Evolutionary conservation across 2,113 vertebrate species (phyloP).

Genomic region (Colistium nudipinnis): DNA sequence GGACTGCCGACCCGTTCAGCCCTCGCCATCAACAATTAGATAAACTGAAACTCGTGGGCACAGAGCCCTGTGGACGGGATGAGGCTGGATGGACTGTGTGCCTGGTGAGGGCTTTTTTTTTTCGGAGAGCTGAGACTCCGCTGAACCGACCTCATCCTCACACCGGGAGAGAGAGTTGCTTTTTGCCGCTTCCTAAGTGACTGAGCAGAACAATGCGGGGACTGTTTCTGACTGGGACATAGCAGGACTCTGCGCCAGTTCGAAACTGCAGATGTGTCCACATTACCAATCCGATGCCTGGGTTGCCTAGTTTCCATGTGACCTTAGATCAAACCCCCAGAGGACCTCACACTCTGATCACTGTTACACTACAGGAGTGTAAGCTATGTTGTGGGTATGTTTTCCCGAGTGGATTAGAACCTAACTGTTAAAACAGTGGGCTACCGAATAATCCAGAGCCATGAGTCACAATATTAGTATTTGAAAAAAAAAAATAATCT

Average conservation of each 20-base stretch:
- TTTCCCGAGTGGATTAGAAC: slow-evolving; percentile 49
- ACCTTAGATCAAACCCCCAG: slow-evolving; percentile 70
- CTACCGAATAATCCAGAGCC: slow-evolving; percentile 68
- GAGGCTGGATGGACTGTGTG: slow-evolving; percentile 50
- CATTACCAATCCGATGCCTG: slow-evolving; percentile 67
- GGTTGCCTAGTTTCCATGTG: slow-evolving; percentile 77
- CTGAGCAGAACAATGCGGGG: slow-evolving; percentile 20
- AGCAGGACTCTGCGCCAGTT: slow-evolving; percentile 37
- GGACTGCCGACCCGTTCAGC: slow-evolving; percentile 31
- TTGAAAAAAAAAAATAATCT: slow-evolving; percentile 26
- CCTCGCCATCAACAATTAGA: slow-evolving; percentile 35
- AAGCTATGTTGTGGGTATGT: slow-evolving; percentile 23
- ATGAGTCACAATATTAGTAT: slow-evolving; percentile 35
- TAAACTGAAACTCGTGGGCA: slow-evolving; percentile 28
- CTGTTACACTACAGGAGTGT: slow-evolving; percentile 49
- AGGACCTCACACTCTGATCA: slow-evolving; percentile 53
- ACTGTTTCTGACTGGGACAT: slow-evolving; percentile 30
- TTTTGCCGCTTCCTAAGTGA: slow-evolving; percentile 49
- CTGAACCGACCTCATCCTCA: slow-evolving; percentile 51
- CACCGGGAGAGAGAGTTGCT: slow-evolving; percentile 50
- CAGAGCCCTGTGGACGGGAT: slow-evolving; percentile 35
- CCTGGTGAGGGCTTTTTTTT: slow-evolving; percentile 28
- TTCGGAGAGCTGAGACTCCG: slow-evolving; percentile 26
- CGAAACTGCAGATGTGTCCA: slow-evolving; percentile 54
- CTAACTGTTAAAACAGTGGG: slow-evolving; percentile 46